Conservation (phyloP, 2,113 vertebrate species). For the Austrofundulus limnaeus region DNA sequence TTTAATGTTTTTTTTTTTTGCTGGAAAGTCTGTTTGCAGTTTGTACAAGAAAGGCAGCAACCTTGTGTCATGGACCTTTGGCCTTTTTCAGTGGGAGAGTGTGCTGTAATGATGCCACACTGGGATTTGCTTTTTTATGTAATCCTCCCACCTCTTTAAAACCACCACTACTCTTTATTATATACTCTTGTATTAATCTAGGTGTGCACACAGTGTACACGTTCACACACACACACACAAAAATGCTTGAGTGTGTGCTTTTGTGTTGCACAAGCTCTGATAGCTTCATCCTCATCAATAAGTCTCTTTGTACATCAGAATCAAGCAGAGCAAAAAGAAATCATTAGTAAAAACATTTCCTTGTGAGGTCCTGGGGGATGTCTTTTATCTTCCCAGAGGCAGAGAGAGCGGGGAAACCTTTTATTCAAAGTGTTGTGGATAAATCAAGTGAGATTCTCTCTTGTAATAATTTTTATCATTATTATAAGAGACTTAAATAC, state of each 20-base stretch:
- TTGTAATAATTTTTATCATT: conserved; percentile 19
- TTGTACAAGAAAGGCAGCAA: conserved; percentile 27
- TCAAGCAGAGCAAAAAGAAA: not conserved
- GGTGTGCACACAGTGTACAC: conserved; percentile 15
- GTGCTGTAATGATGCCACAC: conserved; percentile 56
- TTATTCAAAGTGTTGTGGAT: conserved; percentile 18
- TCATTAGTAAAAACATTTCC: conserved; percentile 44
- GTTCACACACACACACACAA: no score
- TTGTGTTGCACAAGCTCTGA: not conserved
- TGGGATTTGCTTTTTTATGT: conserved; percentile 59
- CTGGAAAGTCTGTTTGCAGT: conserved; percentile 21
- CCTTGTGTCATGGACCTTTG: conserved; percentile 54
- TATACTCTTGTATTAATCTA: conserved; percentile 48
- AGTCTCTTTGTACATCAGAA: conserved; percentile 27
- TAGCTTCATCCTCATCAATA: conserved; percentile 26
- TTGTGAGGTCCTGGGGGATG: conserved; percentile 30
- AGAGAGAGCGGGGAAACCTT: conserved; percentile 28
- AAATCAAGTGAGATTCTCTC: conserved; percentile 34
- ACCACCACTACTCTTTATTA: conserved; percentile 64
- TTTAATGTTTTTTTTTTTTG: conserved; percentile 12
- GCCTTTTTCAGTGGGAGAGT: conserved; percentile 57
- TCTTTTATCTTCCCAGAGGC: conserved; percentile 57
- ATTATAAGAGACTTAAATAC: not conserved
- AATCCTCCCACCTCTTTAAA: conserved; percentile 71
- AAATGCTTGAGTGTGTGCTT: not conserved